Evolutionary conservation across 2,888 invertebrate species (phyloP).

Genomic region (Lomographa bimaculata): DNA sequence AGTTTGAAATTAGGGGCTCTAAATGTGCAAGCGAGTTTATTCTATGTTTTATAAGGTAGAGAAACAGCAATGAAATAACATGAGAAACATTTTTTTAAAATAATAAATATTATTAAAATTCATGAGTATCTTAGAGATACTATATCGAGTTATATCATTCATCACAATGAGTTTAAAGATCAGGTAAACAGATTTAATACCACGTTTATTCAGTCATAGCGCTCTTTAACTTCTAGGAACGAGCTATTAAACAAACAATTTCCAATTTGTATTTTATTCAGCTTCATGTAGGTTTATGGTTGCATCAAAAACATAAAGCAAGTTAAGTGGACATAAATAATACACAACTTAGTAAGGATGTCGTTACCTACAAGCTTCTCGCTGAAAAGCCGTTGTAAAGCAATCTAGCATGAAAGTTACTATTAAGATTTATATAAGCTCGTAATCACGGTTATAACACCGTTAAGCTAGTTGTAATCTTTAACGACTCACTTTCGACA

Average conservation of each 20-base stretch:
- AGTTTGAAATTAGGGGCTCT: no score
- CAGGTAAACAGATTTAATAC: slow-evolving; percentile 5
- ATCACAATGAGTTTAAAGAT: no score
- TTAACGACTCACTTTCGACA: slow-evolving; percentile 7
- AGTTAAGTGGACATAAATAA: slow-evolving; percentile 56
- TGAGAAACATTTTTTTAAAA: no score
- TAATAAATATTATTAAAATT: no score
- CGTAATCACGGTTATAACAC: slow-evolving; percentile 16
- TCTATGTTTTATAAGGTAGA: no score
- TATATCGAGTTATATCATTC: no score
- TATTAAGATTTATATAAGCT: slow-evolving; percentile 18
- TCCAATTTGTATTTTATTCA: slow-evolving; percentile 35
- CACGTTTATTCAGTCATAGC: slow-evolving; percentile 9
- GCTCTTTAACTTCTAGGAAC: slow-evolving; percentile 26
- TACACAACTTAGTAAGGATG: slow-evolving; percentile 63
- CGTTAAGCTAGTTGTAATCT: slow-evolving; percentile 20
- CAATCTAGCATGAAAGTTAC: slow-evolving; percentile 32
- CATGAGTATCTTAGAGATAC: no score
- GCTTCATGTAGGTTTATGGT: slow-evolving; percentile 47
- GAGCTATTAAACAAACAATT: slow-evolving; percentile 25
- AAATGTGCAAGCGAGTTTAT: no score
- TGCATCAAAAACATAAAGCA: slow-evolving; percentile 46
- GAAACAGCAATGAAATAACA: no score
- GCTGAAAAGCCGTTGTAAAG: slow-evolving; percentile 49
- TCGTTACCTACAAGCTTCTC: slow-evolving; percentile 62